Base-by-base conservation (phyloP, 2,797 vertebrate genomes). In the Potorous gilbertii region DNA sequence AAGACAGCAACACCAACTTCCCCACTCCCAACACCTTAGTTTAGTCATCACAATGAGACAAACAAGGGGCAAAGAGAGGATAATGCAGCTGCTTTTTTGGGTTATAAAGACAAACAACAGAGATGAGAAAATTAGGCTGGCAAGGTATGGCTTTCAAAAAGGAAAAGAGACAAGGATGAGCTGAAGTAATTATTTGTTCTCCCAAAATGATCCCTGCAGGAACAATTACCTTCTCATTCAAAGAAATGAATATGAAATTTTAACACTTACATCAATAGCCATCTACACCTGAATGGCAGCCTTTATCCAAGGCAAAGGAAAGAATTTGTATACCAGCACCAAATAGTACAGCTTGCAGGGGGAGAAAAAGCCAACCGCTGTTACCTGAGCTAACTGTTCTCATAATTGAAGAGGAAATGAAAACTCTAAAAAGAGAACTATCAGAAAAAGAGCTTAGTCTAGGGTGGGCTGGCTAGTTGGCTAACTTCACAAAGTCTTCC, bases 381-480 rank as follows among this genome's bases (percentile, higher is more conserved):
- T 24, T 55, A 91, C 74, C 13, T 16, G 40, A 59, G 54, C 5
- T 96, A 95, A 96, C 46, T 93, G 54, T 94, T 97, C 28, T 62
- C 21, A 74, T 81, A 97, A 97, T 90, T 59, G 0, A 0, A 97
- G 89, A 95, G 46, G 92, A 96, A 96, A 96, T 93, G 14, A 95
- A 94, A 98, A 96, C 46, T 21, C 55, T 95, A 95, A 96, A 97
- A 96, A 90, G 27, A 93, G 74, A n/a, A 93, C 52, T 54, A 1
- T 2, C 21, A 56, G 31, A 55, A 90, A 28, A 93, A 97, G 92
- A 55, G 18, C 29, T 54, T 95, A 95, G 55, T 94, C 92, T 91
- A 14, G 29, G 40, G 56, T 55, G 95, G 54, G 46, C 18, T 93
- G 11, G 27, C 27, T 56, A 62, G 13, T 2, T 96, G 91, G 13